phyloP scores from a whole-genome alignment of 2,113 vertebrate genomes.

The Rissa tridactyla region DNA sequence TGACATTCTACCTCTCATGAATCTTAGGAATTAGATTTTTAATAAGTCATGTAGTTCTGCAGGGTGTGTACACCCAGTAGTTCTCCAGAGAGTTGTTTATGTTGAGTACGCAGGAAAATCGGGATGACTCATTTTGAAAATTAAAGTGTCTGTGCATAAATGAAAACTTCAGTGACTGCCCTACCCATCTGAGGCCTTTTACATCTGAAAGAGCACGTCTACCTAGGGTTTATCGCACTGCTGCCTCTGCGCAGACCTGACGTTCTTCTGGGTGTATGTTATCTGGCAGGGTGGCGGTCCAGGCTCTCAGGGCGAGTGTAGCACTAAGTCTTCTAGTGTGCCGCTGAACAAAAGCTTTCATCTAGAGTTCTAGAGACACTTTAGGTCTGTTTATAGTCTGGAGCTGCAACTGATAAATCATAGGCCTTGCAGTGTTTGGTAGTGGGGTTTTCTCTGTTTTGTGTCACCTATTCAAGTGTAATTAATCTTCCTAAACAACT shows the following conservation, averaged over 20 bases:
- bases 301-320: fast-evolving
- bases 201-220: fast-evolving
- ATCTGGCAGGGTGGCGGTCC: fast-evolving
- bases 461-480: neutral
- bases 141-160: neutral
- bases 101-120: neutral
- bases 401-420: neutral
- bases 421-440: neutral
- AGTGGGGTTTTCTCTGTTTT: neutral
- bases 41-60: neutral
- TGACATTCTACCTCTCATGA: neutral
- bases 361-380: neutral
- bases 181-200: neutral
- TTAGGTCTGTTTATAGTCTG: neutral
- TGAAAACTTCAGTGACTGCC: neutral
- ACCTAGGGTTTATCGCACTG: fast-evolving
- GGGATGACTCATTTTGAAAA: neutral
- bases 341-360: neutral
- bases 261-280: neutral
- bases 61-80: neutral
- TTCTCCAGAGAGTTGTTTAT: neutral
- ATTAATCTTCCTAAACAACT: conserved; percentile 9
- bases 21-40: neutral
- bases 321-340: neutral
- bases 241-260: fast-evolving